These are phyloP conservation scores for Akabosia matsudoensis DNA, from an alignment of 1,140 invertebrate genomes.

Conservation along the genomic window DNA sequence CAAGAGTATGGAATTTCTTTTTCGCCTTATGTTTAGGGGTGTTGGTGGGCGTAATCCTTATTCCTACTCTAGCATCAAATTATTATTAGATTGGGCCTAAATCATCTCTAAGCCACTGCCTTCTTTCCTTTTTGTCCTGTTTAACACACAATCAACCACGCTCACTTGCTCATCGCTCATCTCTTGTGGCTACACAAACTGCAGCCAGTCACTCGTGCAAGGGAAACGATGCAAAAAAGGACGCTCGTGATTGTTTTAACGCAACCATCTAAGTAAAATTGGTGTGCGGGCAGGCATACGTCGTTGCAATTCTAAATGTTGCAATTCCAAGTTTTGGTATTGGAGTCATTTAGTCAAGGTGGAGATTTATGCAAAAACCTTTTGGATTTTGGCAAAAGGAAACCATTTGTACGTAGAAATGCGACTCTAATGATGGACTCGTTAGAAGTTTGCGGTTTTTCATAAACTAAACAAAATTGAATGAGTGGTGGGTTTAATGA, in stretches of 20 bases:
- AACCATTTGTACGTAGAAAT: too few relatives aligned
- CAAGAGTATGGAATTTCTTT: too few relatives aligned
- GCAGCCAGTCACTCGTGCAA: too few relatives aligned
- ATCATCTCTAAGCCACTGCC: constrained; percentile 41
- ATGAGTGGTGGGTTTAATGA: too few relatives aligned
- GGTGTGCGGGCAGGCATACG: background rate
- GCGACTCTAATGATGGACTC: background rate
- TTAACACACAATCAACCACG: background rate
- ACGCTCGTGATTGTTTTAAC: background rate
- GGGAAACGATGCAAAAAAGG: too few relatives aligned
- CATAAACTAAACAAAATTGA: background rate
- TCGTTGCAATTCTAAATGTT: too few relatives aligned
- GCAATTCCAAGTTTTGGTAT: too few relatives aligned
- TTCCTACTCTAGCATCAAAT: constrained; percentile 41
- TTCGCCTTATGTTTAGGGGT: constrained; percentile 24
- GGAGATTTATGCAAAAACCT: too few relatives aligned
- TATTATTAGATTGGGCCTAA: constrained; percentile 44
- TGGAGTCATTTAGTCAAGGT: too few relatives aligned
- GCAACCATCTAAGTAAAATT: background rate
- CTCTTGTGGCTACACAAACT: too few relatives aligned
- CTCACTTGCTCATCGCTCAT: background rate
- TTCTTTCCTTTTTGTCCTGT: constrained; percentile 26
- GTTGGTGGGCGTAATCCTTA: constrained; percentile 46
- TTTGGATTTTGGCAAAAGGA: constrained; percentile 33
- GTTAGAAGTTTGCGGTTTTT: background rate